These are phyloP conservation scores for Acipenser oxyrinchus DNA, from an alignment of 2,797 vertebrate genomes.

Conservation along the genomic window DNA sequence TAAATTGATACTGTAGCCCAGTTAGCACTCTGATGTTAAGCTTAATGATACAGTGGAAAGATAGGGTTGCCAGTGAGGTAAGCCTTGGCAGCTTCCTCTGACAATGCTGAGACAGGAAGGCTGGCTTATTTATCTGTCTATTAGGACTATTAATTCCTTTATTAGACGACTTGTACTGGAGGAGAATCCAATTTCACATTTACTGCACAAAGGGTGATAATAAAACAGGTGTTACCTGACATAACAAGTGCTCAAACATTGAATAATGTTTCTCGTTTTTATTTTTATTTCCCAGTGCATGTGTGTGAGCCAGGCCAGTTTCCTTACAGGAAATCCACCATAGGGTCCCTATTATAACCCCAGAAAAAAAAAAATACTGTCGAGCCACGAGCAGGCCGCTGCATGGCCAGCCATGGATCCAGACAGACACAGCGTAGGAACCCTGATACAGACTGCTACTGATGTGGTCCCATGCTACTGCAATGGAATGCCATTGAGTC, in stretches of 20 bases:
- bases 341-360: too few relatives aligned
- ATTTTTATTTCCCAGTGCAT: background rate
- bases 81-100: conserved; percentile 22
- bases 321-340: too few relatives aligned
- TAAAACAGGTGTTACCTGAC: conserved; percentile 27
- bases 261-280: background rate
- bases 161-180: conserved; percentile 24
- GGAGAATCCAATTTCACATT: conserved; percentile 25
- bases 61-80: conserved; percentile 25
- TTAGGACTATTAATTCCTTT: conserved; percentile 26
- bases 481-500: too few relatives aligned
- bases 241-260: conserved; percentile 6
- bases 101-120: conserved; percentile 23
- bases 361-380: too few relatives aligned
- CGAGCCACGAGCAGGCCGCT: too few relatives aligned
- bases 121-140: conserved; percentile 27
- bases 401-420: too few relatives aligned
- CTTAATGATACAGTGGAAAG: conserved; percentile 21
- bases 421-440: too few relatives aligned
- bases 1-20: conserved; percentile 15
- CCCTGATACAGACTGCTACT: too few relatives aligned
- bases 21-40: conserved; percentile 22
- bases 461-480: too few relatives aligned
- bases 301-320: too few relatives aligned
- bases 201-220: conserved; percentile 20